phyloP scores from a whole-genome alignment of 2,797 vertebrate genomes.

The Cottoperca gobio region DNA sequence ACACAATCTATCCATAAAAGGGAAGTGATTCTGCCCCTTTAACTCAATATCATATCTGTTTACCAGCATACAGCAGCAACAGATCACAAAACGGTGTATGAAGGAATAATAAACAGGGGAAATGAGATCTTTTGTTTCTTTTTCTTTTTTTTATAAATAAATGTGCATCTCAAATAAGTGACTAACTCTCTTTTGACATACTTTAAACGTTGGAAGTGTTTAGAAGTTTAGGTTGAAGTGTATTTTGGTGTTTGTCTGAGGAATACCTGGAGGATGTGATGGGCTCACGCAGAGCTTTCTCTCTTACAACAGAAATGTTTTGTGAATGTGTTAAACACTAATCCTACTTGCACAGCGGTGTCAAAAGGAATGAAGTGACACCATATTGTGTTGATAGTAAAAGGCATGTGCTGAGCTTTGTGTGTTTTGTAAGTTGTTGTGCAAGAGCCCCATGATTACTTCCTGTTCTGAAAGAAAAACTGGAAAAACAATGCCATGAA shows the following conservation, averaged over 20 bases:
- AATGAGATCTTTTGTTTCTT: background rate
- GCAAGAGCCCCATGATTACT: slow-evolving; percentile 50
- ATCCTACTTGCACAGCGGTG: slow-evolving; percentile 46
- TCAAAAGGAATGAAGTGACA: slow-evolving; percentile 60
- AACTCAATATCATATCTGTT: too few relatives aligned
- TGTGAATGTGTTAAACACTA: slow-evolving; percentile 47
- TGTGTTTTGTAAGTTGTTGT: slow-evolving; percentile 68
- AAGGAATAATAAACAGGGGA: background rate
- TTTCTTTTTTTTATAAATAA: background rate
- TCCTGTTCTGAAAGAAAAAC: slow-evolving; percentile 53
- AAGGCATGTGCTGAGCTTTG: slow-evolving; percentile 64
- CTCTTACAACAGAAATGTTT: slow-evolving; percentile 21
- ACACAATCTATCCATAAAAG: background rate
- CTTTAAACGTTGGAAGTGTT: background rate
- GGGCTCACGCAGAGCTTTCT: slow-evolving; percentile 4
- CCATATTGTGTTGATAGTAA: slow-evolving; percentile 52
- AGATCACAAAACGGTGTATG: background rate
- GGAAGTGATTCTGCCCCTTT: background rate
- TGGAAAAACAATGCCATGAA: slow-evolving; percentile 30
- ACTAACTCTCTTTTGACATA: background rate
- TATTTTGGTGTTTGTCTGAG: background rate
- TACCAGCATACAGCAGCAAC: background rate
- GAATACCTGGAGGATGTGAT: background rate
- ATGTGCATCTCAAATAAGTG: background rate
- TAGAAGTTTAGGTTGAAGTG: background rate